Evolutionary conservation across 2,888 invertebrate genomes (phyloP).

Genomic region (Chrysolina oricalcia): DNA sequence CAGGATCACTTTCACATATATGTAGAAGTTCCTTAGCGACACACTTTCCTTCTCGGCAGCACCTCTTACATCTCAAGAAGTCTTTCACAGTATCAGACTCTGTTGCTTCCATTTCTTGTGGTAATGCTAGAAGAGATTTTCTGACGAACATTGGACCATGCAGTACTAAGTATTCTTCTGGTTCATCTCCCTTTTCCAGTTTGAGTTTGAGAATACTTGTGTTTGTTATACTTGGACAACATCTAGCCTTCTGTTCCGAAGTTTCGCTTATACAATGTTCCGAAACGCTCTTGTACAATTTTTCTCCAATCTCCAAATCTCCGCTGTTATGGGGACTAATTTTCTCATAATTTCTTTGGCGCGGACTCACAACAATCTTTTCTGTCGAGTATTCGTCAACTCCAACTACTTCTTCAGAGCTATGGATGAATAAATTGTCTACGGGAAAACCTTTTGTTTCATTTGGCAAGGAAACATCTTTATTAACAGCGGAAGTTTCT

Average conservation of each 20-base stretch:
- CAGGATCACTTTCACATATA: conserved; percentile 9
- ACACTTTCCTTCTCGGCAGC: conserved; percentile 16
- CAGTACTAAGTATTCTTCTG: background rate
- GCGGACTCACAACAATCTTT: background rate
- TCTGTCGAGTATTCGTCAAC: background rate
- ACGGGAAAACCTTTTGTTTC: background rate
- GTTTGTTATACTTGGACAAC: background rate
- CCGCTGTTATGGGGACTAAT: background rate
- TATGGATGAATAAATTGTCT: background rate
- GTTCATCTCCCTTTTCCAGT: background rate
- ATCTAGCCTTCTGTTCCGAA: background rate
- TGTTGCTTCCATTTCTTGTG: background rate
- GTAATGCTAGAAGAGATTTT: background rate
- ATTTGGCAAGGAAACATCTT: background rate
- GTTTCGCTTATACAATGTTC: background rate
- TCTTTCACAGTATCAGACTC: background rate
- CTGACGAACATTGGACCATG: conserved; percentile 5
- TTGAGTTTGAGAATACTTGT: background rate
- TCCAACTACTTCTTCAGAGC: background rate
- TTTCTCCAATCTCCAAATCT: background rate
- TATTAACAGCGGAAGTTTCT: too few species aligned
- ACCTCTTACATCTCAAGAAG: background rate
- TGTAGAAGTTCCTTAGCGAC: conserved; percentile 2
- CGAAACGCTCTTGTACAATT: background rate
- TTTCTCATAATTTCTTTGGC: background rate